A percentile compares a stretch with the other conserved stretches of the same genome.
phyloP scores from a whole-genome alignment of 2,888 invertebrate genomes.

The Drosophila dives region DNA sequence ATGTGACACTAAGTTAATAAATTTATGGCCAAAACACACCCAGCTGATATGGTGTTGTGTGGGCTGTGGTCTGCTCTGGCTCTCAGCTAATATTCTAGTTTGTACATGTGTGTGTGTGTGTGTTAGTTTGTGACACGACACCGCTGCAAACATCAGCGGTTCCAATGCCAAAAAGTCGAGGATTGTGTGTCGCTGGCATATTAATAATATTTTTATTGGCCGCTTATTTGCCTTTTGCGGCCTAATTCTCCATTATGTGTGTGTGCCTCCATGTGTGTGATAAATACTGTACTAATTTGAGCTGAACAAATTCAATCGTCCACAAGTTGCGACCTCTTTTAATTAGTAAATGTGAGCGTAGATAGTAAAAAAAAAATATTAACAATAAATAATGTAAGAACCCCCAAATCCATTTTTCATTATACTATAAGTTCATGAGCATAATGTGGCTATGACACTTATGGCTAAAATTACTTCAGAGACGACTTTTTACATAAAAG shows the following conservation, averaged over 20 bases:
- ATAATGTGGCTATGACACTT: not conserved
- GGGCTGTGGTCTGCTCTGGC: conserved; percentile 27
- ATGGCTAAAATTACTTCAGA: not conserved
- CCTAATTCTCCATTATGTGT: conserved; percentile 3
- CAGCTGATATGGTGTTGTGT: conserved; percentile 49
- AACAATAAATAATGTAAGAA: not conserved
- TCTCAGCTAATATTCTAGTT: conserved; percentile 52
- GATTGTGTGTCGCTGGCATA: conserved; percentile 61
- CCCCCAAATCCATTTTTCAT: conserved; percentile 20
- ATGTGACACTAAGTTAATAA: conserved; percentile 79
- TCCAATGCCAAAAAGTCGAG: conserved; percentile 54
- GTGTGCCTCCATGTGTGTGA: conserved; percentile 3
- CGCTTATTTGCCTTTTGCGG: conserved; percentile 71
- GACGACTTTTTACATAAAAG: not conserved
- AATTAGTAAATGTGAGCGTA: conserved; percentile 57
- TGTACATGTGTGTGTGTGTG: conserved; percentile 13
- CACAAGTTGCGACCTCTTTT: conserved; percentile 44
- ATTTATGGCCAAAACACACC: conserved; percentile 77
- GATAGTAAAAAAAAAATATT: conserved; percentile 27
- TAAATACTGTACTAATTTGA: conserved; percentile 43
- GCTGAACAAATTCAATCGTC: conserved; percentile 40
- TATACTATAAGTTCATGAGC: conserved; percentile 8
- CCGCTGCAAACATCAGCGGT: conserved; percentile 36
- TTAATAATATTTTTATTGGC: conserved; percentile 76
- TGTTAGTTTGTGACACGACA: conserved; percentile 32